Percentiles rank a stretch among this genome's conserved stretches.
phyloP scores from a whole-genome alignment of 2,888 invertebrate genomes.

The Ellobium chinense region DNA sequence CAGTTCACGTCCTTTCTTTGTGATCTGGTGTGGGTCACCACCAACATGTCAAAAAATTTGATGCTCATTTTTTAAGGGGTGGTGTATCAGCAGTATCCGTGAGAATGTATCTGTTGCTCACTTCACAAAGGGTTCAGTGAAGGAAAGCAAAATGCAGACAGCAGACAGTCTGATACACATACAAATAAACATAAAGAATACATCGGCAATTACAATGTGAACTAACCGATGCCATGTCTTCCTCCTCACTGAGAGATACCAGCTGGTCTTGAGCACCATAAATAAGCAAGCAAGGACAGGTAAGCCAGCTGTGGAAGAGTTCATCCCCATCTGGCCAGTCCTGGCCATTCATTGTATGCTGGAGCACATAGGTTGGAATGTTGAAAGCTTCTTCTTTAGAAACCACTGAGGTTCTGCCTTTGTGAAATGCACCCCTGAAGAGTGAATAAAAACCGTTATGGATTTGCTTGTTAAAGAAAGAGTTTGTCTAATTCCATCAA shows the following conservation, averaged over 20 bases:
- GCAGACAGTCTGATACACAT: no score
- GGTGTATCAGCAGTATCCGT: no score
- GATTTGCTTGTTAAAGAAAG: background rate
- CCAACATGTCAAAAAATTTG: no score
- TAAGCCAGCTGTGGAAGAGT: conserved; percentile 84
- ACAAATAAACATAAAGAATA: no score
- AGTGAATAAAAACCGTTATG: background rate
- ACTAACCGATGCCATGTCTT: conserved; percentile 85
- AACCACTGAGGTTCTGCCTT: conserved; percentile 66
- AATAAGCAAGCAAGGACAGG: conserved; percentile 84
- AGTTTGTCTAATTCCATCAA: no score
- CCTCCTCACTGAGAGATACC: conserved; percentile 85
- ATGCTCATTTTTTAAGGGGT: no score
- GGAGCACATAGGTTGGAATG: conserved; percentile 77
- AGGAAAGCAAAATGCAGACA: no score
- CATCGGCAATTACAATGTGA: no score
- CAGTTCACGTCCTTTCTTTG: no score
- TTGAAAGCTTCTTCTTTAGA: conserved; percentile 68
- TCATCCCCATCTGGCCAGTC: conserved; percentile 86
- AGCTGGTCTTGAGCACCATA: conserved; percentile 85
- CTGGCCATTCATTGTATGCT: conserved; percentile 83
- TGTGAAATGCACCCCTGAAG: conserved; percentile 60
- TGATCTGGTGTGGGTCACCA: no score
- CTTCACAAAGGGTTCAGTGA: no score
- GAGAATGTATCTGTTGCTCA: no score